Evolutionary conservation across 1,140 invertebrate species (phyloP), one percentile per base, ranked within the genome.

Genomic region (Bombus consobrinus): DNA sequence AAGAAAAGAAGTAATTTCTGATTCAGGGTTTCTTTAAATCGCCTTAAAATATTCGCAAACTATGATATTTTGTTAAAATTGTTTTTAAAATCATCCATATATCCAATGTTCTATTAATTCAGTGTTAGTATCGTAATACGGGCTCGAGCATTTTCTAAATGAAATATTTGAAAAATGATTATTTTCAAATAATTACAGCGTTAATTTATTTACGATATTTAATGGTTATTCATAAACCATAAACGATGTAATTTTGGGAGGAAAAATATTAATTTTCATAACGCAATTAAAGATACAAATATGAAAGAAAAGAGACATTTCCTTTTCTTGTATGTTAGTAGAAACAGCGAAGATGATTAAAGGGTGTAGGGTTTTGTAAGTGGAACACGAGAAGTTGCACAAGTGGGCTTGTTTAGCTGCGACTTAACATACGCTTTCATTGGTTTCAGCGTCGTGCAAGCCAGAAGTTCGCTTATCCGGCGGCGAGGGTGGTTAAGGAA

Each of bases 341-440:
- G 25, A 39, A 59, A 68, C 39, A n/a, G 43, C 3, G 8, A 8
- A 8, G 41, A 57, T 25, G 79, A 72, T 79, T 47, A 68, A 47
- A 53, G 47, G 47, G 18, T 22, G 47, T 28, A 62, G 28, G 34
- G 64, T 73, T 85, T 64, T 81, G 77, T 53, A 73, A 81, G 39
- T 64, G 77, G 66, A 72, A 57, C 69, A 43, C 53, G 28, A 69
- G 53, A 74, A 73, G 83, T 73, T 73, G 68, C 32, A 37, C 76
- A 73, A 83, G 66, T 71, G 85, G 59, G n/a, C 77, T 83, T 84
- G 90, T 85, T 88, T 91, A 89, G 82, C 80, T 62, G 76, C 66
- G 90, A 91, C 90, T 91, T 89, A 91, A 89, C 90, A 82, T 91
- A 78, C 87, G 69, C 88, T 73, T 83, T 64, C 71, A 73, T 81